Conservation (phyloP, 1,140 invertebrate species). For the Zaprionus capensis region DNA sequence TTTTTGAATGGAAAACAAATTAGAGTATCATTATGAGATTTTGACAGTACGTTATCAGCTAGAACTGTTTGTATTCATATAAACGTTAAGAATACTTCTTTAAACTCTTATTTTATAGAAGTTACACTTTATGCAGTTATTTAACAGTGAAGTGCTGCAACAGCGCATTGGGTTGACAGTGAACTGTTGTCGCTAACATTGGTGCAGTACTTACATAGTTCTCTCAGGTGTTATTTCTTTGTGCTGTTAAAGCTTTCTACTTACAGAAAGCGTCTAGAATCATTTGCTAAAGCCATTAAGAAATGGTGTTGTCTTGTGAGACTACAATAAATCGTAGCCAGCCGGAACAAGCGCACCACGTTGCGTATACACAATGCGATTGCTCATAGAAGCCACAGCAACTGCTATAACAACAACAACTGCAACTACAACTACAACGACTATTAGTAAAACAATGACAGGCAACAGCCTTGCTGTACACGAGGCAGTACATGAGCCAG, state of each 20-base stretch:
- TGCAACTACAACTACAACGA: slow-evolving; percentile 64
- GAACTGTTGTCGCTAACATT: background rate
- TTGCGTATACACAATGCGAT: slow-evolving; percentile 70
- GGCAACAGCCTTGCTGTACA: slow-evolving; percentile 75
- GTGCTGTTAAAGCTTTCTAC: background rate
- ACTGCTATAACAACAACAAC: background rate
- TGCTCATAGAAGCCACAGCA: slow-evolving; percentile 42
- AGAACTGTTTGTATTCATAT: background rate
- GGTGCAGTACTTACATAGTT: too few relatives aligned
- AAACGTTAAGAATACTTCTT: too few relatives aligned
- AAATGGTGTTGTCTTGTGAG: slow-evolving; percentile 8
- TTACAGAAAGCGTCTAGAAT: background rate
- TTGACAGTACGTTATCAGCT: background rate
- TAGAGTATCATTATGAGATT: background rate
- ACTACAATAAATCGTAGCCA: slow-evolving; percentile 10
- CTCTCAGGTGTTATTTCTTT: too few relatives aligned
- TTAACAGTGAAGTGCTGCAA: background rate
- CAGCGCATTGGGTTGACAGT: background rate
- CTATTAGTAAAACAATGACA: slow-evolving; percentile 79
- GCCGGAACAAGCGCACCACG: slow-evolving; percentile 14
- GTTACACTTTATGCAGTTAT: background rate
- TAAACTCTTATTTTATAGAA: background rate
- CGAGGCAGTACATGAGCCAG: slow-evolving; percentile 67
- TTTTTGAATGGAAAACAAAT: background rate
- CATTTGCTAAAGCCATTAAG: background rate